Evolutionary conservation across 2,797 vertebrate genomes (phyloP), one percentile per base, ranked within the genome.

Genomic region (Sebastolobus altivelis): DNA sequence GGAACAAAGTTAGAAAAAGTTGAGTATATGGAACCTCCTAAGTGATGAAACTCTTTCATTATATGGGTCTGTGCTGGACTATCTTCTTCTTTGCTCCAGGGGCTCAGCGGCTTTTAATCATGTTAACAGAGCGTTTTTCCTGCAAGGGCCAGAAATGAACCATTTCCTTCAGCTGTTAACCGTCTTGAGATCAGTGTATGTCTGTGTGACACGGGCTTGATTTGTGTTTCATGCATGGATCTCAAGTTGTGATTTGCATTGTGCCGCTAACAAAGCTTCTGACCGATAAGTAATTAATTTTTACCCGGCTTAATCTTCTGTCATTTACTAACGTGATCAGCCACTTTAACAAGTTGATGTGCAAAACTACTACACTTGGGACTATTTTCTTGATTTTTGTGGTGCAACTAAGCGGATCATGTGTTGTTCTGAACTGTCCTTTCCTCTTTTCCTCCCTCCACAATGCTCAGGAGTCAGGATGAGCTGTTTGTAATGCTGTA

Each of bases 401-500:
- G 61, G 54, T 29, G 43, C 43, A 55, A 61, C 25, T 20, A 27
- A 59, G 25, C 66, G 4, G 60, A 69, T 84, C 5, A 66, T 73
- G 37, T 68, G n/a, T 8, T 80, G 11, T 79, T 88, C 83, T 92
- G 56, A 90, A 76, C 77, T 84, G 12, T 88, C 62, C 18, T 90
- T 77, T 82, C 55, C 54, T 81, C 37, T 77, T 76, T 88, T 71
- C 72, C 63, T 87, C 74, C 81, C 61, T 86, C 37, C 54, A 81
- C 59, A 38, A 78, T 46, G 38, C 80, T 87, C 88, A 94, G 94
- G 86, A 93, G 82, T 89, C 90, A 92, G 77, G 91, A 94, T 80
- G 94, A 94, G 83, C 92, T 94, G 37, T 95, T 93, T 92, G 90
- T 94, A n/a, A 91, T 92, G 89, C 93, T 95, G 94, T 95, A 93